Evolutionary conservation across 2,888 invertebrate species (phyloP), one percentile per base, ranked within the genome.

Genomic region (Ligdia adustata): DNA sequence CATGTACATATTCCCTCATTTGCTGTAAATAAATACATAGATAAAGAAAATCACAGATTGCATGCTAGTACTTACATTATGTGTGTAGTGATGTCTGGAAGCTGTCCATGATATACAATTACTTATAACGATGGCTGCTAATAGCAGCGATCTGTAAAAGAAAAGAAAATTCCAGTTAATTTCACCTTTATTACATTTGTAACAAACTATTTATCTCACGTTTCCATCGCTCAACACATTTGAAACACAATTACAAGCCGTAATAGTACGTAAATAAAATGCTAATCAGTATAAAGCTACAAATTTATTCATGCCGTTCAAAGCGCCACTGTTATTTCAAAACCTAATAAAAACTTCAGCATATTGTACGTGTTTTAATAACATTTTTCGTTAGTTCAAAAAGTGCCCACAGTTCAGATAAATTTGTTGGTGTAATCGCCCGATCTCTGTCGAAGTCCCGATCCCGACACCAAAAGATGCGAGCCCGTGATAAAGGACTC

Each of bases 31-130:
- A n/a, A n/a, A n/a, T n/a, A n/a, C n/a, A n/a, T n/a, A n/a, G n/a
- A n/a, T n/a, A n/a, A n/a, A n/a, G n/a, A n/a, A n/a, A n/a, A n/a
- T n/a, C n/a, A n/a, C n/a, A n/a, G n/a, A n/a, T n/a, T n/a, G n/a
- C n/a, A n/a, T n/a, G n/a, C n/a, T n/a, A n/a, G 5, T 66, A 87
- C 89, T 88, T 69, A 90, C 90, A 75, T 86, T 83, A 64, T 89
- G 85, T 78, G 76, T 69, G 51, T 71, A 82, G 52, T 88, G 88
- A 60, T 88, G 89, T 47, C 79, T 81, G 13, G 86, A 85, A 14
- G 79, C 68, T 20, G 86, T 84, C 89, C 89, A 89, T 64, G 85
- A 76, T 71, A 89, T 76, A 69, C 85, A 85, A 73, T 87, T 82
- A 80, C 82, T 78, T 79, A 89, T 65, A 55, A 88, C 69, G 79